Evolutionary conservation across 23 tunicate species (phyloP), one percentile per base, ranked within the genome.

Genomic region (Corella eumyota): DNA sequence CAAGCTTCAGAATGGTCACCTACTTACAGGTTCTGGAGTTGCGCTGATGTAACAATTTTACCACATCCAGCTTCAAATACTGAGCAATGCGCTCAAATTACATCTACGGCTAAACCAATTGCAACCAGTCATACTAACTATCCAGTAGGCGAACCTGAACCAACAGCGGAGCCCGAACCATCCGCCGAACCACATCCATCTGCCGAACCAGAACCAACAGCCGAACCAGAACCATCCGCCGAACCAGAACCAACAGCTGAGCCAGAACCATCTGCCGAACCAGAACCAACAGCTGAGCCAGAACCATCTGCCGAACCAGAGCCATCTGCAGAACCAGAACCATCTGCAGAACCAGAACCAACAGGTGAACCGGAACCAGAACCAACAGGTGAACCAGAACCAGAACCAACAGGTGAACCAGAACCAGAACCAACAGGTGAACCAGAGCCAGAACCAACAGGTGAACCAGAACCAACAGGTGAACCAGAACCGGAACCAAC

Each of bases 1-100:
- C 94, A 84, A 56, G 94, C 94, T 45, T 81, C 78, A 17, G 94
- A 84, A 36, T 84, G 94, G 94, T 35, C 65, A 6, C 13, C 52
- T 0, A 73, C 68, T 22, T 84, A 84, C 56, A 72, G 62, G 49
- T 84, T 84, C 35, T 75, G 83, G 94, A 84, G 94, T 44, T 84
- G 94, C 63, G 83, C 77, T 55, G 94, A 84, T 56, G 73, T 84
- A 40, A 82, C 66, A 20, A 82, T 82, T 30, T 21, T 82, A 9
- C 54, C 55, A 22, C 76, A 75, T 66, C 73, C 66, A 32, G 38
- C 58, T 30, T 40, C 73, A n/a, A 2, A 58, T 13, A 30, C 54
- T 25, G 82, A 64, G 6, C 30, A 24, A 1, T 75, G 82, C 48
- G 68, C 68, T 17, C n/a, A n/a, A n/a, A 30, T 7, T 25, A 25